Evolutionary conservation across 1,140 invertebrate species (phyloP), one percentile per base, ranked within the genome.

Genomic region (Dreissena polymorpha): DNA sequence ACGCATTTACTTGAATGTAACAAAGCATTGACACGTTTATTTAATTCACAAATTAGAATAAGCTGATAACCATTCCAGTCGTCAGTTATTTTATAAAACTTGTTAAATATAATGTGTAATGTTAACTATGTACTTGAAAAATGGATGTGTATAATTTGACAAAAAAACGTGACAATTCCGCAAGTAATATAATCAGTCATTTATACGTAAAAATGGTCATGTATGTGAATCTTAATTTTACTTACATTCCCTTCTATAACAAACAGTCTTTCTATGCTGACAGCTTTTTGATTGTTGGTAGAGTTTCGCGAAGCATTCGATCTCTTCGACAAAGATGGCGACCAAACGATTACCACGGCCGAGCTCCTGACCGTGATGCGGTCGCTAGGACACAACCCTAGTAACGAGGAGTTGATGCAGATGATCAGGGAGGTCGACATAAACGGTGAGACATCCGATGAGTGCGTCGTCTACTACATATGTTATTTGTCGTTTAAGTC

Each of bases 351-450:
- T 21, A 79, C 84, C 12, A 79, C 75, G 18, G 64, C 89, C 12
- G 88, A 89, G 72, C 77, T 90, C 14, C 71, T 84, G 29, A 84
- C 81, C n/a, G 87, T 89, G 25, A 90, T 91, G 88, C 74, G 79
- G 71, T 79, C 85, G 39, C 75, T 91, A 25, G 90, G 90, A 23
- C 86, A 87, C 39, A 86, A 87, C 27, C 85, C 87, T 23, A 85
- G 87, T 13, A 77, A 83, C 29, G 83, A 85, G 8, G 89, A 98
- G 92, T 92, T 98, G 64, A 94, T 96, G 89, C 96, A 97, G 88
- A 97, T 98, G 96, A 96, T 98, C 86, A 97, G 96, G 88, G 97
- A 97, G 91, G 97, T 98, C 7, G 97, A 93, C 55, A 76, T 51
- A 63, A 71, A 83, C 55, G 81, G 81, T 83, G 57, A n/a, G 78